phyloP scores from a whole-genome alignment of 2,888 invertebrate genomes.

The Ophraella communa region DNA sequence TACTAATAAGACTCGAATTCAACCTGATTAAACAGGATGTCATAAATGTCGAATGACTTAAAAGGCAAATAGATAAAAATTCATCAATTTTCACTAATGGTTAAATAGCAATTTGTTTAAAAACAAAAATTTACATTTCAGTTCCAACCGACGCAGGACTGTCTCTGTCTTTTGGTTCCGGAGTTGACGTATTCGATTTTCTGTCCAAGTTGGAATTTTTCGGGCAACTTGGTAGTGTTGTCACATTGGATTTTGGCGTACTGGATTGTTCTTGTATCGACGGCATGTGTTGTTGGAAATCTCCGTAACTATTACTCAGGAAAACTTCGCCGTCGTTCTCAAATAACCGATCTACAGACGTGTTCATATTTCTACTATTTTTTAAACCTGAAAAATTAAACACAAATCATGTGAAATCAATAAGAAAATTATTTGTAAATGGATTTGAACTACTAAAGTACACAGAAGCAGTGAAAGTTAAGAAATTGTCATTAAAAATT shows the following conservation, averaged over 20 bases:
- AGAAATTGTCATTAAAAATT: no score
- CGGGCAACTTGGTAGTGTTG: constrained; percentile 38
- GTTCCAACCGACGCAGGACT: constrained; percentile 72
- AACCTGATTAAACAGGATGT: no score
- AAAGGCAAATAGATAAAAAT: no score
- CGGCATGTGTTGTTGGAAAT: constrained; percentile 66
- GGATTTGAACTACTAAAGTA: no score
- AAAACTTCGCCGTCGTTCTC: constrained; percentile 78
- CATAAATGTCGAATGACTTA: no score
- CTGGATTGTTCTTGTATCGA: constrained; percentile 65
- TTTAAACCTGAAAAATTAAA: constrained; percentile 70
- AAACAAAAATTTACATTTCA: constrained; percentile 58
- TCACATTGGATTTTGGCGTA: constrained; percentile 40
- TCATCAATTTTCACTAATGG: not conserved
- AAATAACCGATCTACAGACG: constrained; percentile 88
- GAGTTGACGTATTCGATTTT: constrained; percentile 68
- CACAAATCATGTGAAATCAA: no score
- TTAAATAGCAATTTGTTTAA: not conserved
- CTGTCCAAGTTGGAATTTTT: constrained; percentile 63
- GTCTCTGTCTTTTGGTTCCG: constrained; percentile 72
- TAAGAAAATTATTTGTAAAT: no score
- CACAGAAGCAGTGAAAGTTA: no score
- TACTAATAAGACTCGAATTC: no score
- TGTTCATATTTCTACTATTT: constrained; percentile 83
- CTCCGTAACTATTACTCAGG: constrained; percentile 73